A percentile compares a stretch with the other conserved stretches of the same genome.
phyloP scores from a whole-genome alignment of 2,113 vertebrate genomes.

The Octodon degus region DNA sequence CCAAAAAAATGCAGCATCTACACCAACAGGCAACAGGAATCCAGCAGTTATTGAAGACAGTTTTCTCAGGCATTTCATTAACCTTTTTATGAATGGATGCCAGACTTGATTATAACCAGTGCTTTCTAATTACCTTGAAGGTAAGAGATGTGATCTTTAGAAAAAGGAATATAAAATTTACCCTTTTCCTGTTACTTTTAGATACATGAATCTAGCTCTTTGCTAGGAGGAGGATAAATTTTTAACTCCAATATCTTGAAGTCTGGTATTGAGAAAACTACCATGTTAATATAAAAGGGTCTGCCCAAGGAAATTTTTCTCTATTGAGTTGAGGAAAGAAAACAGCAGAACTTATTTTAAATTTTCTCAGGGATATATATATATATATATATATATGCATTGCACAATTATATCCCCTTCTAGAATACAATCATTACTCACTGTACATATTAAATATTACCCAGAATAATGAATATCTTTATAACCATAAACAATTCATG shows the following conservation, averaged over 20 bases:
- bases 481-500: constrained; percentile 39
- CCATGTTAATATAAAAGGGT: not conserved
- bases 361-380: not conserved
- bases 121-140: constrained; percentile 21
- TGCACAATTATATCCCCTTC: not conserved
- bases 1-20: not conserved
- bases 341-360: constrained; percentile 17
- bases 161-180: constrained; percentile 41
- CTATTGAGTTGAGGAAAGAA: not conserved
- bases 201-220: constrained; percentile 1
- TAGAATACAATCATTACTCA: not conserved
- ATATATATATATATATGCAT: not conserved
- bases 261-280: constrained; percentile 27
- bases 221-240: not conserved
- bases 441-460: constrained; percentile 54
- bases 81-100: not conserved
- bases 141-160: not conserved
- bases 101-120: not conserved
- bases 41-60: not conserved
- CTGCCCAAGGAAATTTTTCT: constrained; percentile 48
- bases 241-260: constrained; percentile 50
- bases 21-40: not conserved
- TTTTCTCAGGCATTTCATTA: not conserved
- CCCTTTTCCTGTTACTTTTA: constrained; percentile 6
- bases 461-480: constrained; percentile 47